Evolutionary conservation across 92 coral and sea anemone species (phyloP).

Genomic region (Bergia sp.): DNA sequence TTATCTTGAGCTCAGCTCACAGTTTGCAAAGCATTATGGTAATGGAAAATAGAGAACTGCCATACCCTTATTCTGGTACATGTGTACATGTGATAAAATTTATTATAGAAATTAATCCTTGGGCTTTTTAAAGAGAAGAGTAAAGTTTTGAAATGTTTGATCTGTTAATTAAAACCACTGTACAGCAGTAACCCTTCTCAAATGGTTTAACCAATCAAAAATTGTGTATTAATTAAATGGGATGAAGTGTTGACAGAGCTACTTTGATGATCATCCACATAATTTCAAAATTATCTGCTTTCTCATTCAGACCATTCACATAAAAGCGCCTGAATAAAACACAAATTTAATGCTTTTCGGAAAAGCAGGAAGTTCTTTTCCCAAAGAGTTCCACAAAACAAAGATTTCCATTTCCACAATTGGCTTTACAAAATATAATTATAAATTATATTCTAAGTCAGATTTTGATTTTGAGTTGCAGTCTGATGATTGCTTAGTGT

Average conservation of each 20-base stretch:
- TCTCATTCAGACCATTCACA: no score
- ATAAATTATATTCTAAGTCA: no score
- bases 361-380: not conserved
- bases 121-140: not conserved
- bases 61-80: no score
- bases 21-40: not conserved
- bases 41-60: not conserved
- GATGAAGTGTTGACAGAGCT: no score
- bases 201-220: not conserved
- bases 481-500: no score
- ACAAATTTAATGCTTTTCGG: no score
- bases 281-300: not conserved
- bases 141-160: not conserved
- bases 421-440: no score
- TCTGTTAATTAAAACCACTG: not conserved
- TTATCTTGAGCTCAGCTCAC: not conserved
- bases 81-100: no score
- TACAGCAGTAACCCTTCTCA: not conserved
- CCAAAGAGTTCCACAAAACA: not conserved
- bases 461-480: no score
- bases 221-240: no score
- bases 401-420: not conserved
- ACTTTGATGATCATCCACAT: not conserved
- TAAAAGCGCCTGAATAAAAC: not conserved
- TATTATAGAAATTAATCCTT: not conserved